A percentile compares a stretch with the other conserved stretches of the same genome.
phyloP scores from a whole-genome alignment of 2,113 vertebrate species.

The Orycteropus afer region DNA sequence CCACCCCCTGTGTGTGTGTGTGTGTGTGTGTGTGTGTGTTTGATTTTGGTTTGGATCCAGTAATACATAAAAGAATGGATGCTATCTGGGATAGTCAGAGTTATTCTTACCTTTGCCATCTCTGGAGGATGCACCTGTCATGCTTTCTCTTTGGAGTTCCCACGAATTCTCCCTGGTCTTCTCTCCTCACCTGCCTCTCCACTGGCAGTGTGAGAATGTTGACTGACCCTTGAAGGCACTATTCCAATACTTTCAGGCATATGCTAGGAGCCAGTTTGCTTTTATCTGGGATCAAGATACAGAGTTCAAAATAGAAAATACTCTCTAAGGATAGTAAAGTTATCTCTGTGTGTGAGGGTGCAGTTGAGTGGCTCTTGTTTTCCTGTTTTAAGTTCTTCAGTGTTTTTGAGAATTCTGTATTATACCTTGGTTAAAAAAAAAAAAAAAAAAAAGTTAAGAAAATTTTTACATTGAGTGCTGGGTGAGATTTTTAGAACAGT shows the following conservation, averaged over 20 bases:
- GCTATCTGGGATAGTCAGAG: no score
- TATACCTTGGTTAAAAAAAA: not conserved
- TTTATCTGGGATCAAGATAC: not conserved
- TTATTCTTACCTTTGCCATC: not conserved
- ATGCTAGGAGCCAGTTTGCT: not conserved
- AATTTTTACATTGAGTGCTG: not conserved
- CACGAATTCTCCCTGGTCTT: not conserved
- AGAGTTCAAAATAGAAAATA: not conserved
- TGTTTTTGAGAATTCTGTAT: not conserved
- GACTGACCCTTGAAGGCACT: not conserved
- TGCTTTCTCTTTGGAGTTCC: not conserved
- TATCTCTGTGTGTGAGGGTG: not conserved
- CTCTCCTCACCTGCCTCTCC: not conserved
- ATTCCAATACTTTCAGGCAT: not conserved
- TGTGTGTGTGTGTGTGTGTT: no score
- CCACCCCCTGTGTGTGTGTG: no score
- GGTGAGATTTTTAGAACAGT: conserved; percentile 5
- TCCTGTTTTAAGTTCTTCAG: not conserved
- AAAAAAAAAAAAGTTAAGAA: not conserved
- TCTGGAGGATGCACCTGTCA: not conserved
- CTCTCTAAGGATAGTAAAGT: not conserved
- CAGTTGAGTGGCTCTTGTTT: not conserved
- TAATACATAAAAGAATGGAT: no score
- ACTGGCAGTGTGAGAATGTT: accelerated
- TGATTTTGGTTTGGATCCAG: no score